Evolutionary conservation across 2,888 invertebrate species (phyloP).

Genomic region (Meghimatium bilineatum): DNA sequence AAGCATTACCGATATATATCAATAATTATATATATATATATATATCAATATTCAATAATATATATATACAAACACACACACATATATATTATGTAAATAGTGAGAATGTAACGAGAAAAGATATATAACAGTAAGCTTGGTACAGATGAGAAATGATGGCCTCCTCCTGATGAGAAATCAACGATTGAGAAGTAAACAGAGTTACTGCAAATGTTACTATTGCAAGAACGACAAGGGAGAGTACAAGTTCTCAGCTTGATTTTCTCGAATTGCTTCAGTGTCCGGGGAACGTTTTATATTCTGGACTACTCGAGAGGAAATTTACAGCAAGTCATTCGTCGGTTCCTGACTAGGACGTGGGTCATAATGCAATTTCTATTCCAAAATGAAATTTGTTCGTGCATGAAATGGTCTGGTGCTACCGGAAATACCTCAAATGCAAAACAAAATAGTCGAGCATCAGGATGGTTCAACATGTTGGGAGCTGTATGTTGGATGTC

Average conservation of each 20-base stretch:
- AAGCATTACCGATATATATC: no score
- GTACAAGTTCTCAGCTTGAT: neutral
- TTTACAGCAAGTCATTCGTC: slow-evolving; percentile 3
- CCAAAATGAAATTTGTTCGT: slow-evolving; percentile 21
- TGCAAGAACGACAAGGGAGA: neutral
- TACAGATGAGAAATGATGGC: no score
- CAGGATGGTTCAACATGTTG: neutral
- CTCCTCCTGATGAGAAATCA: no score
- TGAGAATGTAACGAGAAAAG: no score
- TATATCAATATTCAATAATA: no score
- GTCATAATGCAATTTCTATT: slow-evolving; percentile 26
- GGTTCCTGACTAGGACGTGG: neutral
- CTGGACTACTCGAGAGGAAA: slow-evolving; percentile 1
- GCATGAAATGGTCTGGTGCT: slow-evolving; percentile 21
- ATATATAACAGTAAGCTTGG: no score
- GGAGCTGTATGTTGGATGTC: no score
- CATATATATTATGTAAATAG: no score
- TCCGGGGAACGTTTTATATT: slow-evolving; percentile 14
- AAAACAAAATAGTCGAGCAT: neutral
- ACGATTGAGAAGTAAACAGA: neutral
- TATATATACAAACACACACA: no score
- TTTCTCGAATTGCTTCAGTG: slow-evolving; percentile 13
- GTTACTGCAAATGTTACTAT: neutral
- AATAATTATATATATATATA: no score
- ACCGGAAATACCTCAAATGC: neutral